Evolutionary conservation across 2,888 invertebrate genomes (phyloP).

Genomic region (Scaptomyza polygonia): DNA sequence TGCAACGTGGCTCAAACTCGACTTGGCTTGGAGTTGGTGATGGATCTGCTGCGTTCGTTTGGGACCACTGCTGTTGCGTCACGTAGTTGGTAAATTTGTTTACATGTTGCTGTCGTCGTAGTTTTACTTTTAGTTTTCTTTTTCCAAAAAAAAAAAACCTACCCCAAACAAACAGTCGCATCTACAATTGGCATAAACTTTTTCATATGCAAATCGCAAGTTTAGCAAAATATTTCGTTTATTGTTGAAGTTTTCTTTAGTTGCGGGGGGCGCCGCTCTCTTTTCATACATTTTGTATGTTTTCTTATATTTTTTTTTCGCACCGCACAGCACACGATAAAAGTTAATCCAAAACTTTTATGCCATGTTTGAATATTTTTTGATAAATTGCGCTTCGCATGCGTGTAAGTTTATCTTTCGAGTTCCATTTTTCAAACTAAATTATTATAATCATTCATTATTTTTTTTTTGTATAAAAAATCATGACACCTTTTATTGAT

Average conservation of each 20-base stretch:
- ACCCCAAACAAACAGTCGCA: conserved; percentile 18
- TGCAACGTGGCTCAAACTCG: conserved; percentile 63
- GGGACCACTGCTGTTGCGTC: conserved; percentile 54
- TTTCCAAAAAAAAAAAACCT: neutral
- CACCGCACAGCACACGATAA: conserved; percentile 18
- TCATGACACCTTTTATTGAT: conserved; percentile 80
- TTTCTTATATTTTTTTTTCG: neutral
- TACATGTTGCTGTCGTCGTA: conserved; percentile 54
- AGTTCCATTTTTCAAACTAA: conserved; percentile 20
- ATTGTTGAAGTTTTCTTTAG: conserved; percentile 79
- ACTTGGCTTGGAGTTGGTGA: neutral
- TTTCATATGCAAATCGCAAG: conserved; percentile 81
- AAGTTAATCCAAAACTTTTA: conserved; percentile 49
- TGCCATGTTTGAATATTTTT: conserved; percentile 40
- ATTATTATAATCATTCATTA: neutral
- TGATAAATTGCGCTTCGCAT: conserved; percentile 72
- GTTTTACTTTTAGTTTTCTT: conserved; percentile 50
- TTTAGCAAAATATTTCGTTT: conserved; percentile 82
- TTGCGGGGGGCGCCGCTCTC: conserved; percentile 43
- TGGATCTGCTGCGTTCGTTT: conserved; percentile 14
- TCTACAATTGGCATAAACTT: conserved; percentile 76
- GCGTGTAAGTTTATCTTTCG: conserved; percentile 41
- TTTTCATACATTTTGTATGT: conserved; percentile 63
- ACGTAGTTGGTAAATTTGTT: conserved; percentile 80
- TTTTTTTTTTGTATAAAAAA: conserved; percentile 65